phyloP scores from a whole-genome alignment of 23 tunicate species.

The Halocynthia roretzi region DNA sequence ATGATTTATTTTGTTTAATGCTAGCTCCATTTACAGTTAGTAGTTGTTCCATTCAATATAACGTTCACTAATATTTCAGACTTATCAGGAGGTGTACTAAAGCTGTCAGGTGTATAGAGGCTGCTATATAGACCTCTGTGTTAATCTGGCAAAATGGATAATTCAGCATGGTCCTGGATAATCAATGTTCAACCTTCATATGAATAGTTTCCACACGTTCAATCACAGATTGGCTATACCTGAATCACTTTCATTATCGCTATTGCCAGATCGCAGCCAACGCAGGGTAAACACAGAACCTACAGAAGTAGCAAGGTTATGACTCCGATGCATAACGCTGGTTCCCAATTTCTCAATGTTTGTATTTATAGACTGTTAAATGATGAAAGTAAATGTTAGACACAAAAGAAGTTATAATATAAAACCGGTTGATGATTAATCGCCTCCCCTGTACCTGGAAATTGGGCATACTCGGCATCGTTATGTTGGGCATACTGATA shows the following conservation, averaged over 20 bases:
- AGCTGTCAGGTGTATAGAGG: not conserved
- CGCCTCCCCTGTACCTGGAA: slow-evolving; percentile 39
- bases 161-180: no score
- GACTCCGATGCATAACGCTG: slow-evolving; percentile 60
- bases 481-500: slow-evolving; percentile 28
- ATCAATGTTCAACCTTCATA: no score
- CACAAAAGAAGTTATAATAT: not conserved
- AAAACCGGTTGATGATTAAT: not conserved
- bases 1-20: no score
- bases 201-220: no score
- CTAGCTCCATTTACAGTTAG: no score
- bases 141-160: no score
- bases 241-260: slow-evolving; percentile 27
- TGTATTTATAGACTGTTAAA: slow-evolving; percentile 69
- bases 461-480: slow-evolving; percentile 78
- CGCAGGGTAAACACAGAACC: slow-evolving; percentile 87
- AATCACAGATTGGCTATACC: not conserved
- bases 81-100: not conserved
- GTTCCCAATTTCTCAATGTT: slow-evolving; percentile 79
- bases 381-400: not conserved
- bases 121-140: no score
- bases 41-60: no score
- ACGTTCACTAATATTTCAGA: not conserved
- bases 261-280: slow-evolving; percentile 21
- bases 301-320: slow-evolving; percentile 77